Base-by-base conservation (phyloP, 2,888 invertebrate species). In the Drosophila meridiana region DNA sequence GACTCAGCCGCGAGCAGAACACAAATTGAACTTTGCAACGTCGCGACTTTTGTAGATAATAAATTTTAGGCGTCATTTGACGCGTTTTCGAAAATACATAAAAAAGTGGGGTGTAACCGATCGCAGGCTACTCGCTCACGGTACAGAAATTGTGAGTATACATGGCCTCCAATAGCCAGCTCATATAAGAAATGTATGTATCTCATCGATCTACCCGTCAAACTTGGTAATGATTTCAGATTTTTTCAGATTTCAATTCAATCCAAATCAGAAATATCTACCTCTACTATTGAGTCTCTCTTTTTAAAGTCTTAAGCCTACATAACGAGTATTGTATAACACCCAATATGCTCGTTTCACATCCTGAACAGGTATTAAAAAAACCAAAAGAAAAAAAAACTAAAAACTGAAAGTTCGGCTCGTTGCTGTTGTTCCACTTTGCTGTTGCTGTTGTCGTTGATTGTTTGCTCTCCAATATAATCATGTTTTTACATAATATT, bases 1-100 rank as follows among this genome's bases (percentile, higher is more conserved):
- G 66, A 32, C 56, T 87, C 83, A 83, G 80, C 61, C 57, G 50
- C 28, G 52, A 14, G 47, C 36, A 48, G n/a, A n/a, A 28, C 59
- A n/a, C 58, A 76, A 76, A 75, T 67, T 81, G 79, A 86, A 86
- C 82, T 82, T 83, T 84, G 82, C 64, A 70, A 45, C 71, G 55
- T 64, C 45, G 68, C 57, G 32, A 68, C 38, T 69, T 68, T 68
- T 61, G 55, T 61, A 62, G 83, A 88, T 86, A 84, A 87, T 76
- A 78, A 73, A 83, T 83, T 77, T 69, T 62, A 69, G 71, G 74
- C 84, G 89, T 87, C 89, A 90, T 83, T 87, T 87, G 83, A 88
- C 73, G 86, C 76, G 76, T 76, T 83, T 68, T 58, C 34, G 8
- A 73, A 71, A 56, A 5, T 5, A 26, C 26, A 26, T n/a, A 8